Evolutionary conservation across 2,888 invertebrate species (phyloP), one percentile per base, ranked within the genome.

Genomic region (Pachydiplax longipennis): DNA sequence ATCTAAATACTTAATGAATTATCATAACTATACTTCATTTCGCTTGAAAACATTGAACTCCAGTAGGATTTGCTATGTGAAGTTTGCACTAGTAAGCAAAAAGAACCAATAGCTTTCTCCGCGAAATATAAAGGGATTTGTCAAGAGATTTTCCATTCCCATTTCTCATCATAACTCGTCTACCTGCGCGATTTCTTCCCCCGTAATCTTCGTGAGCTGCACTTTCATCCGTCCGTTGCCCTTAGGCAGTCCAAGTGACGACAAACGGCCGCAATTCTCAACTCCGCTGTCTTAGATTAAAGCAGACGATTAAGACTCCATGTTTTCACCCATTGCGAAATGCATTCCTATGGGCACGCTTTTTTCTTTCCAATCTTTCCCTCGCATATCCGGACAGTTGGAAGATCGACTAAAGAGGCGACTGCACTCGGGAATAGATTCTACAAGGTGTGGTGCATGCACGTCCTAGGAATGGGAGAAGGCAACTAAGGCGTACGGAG

Each of bases 401-500:
- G 61, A 61, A 87, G 87, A 87, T 87, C 61, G 87, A 87, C 61
- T 61, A 87, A 53, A 65, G 87, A 61, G 87, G 37, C 61, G 37
- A n/a, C 65, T 65, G 65, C 22, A 15, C 65, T 65, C 65, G 22
- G 87, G 35, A 48, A 37, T 40, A 35, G n/a, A 25, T 81, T 44
- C 83, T 3, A 58, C 13, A 35, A 37, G 80, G 80, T 80, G 81
- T 44, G 40, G 40, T 18, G 31, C 31, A 31, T 31, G 73, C 31
- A 31, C 31, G 25, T 73, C 25, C 31, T n/a, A 73, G 8, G 73
- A 73, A 65, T 22, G 65, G 18, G 31, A 58, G 53, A 53, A 1
- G 58, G 58, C 31, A 35, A 1, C 13, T 53, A 12, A 31, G 87
- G 18, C 22, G 61, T 35, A 61, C 35, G 58, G 53, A 61, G 31